Conservation (phyloP, 2,888 invertebrate species). For the Ophioninae sp. region DNA sequence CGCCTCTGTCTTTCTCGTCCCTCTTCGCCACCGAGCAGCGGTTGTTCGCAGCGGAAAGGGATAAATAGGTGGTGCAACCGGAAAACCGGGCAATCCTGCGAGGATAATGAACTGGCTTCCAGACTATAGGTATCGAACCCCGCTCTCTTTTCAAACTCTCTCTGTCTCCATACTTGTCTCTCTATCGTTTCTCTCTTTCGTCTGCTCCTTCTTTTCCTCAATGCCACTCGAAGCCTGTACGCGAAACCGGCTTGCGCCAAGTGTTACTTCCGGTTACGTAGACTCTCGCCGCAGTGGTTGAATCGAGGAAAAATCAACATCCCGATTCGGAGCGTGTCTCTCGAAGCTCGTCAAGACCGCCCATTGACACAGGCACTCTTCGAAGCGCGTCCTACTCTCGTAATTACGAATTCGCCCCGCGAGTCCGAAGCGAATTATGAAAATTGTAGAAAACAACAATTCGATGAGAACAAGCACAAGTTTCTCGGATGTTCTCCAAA, state of each 20-base stretch:
- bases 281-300: background rate
- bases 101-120: slow-evolving; percentile 59
- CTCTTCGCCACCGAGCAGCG: slow-evolving; percentile 46
- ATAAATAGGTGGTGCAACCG: slow-evolving; percentile 60
- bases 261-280: slow-evolving; percentile 57
- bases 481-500: no score
- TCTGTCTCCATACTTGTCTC: background rate
- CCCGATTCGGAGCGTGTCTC: slow-evolving; percentile 6
- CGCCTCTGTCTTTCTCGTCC: background rate
- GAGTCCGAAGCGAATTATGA: no score
- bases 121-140: slow-evolving; percentile 52
- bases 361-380: background rate
- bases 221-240: slow-evolving; percentile 44
- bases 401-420: no score
- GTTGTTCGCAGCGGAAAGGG: slow-evolving; percentile 45
- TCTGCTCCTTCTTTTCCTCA: slow-evolving; percentile 29
- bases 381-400: no score
- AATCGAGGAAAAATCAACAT: slow-evolving; percentile 9
- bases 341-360: background rate
- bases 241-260: slow-evolving; percentile 49
- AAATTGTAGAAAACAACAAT: no score
- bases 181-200: slow-evolving; percentile 11
- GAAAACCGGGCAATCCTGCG: slow-evolving; percentile 49
- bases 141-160: slow-evolving; percentile 1
- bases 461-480: no score